Percentiles rank a stretch among this genome's conserved stretches.
These are phyloP conservation scores for Aricia artaxerxes DNA, from an alignment of 2,888 invertebrate species.

Conservation along the genomic window DNA sequence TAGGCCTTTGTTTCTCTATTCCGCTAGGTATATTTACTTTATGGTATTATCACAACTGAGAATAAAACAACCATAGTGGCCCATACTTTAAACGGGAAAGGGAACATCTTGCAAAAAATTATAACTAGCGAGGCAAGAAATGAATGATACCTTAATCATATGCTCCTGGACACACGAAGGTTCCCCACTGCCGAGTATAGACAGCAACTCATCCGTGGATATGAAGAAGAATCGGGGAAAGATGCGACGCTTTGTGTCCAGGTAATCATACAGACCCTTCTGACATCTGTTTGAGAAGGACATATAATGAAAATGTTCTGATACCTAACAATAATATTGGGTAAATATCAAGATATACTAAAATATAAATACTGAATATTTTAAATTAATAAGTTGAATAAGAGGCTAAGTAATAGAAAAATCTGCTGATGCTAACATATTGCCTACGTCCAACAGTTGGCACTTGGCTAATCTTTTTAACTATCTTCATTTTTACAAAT, in stretches of 20 bases:
- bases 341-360: neutral
- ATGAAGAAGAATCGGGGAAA: constrained; percentile 97
- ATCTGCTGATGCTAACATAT: too few relatives aligned
- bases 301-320: neutral
- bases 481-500: too few relatives aligned
- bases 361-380: too few relatives aligned
- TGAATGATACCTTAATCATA: constrained; percentile 87
- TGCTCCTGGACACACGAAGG: constrained; percentile 93
- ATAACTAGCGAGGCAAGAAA: neutral
- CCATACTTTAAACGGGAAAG: neutral
- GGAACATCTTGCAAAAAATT: neutral
- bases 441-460: too few relatives aligned
- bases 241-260: constrained; percentile 91
- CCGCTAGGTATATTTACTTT: too few relatives aligned
- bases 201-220: constrained; percentile 94
- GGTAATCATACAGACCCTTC: constrained; percentile 93
- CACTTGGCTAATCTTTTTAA: too few relatives aligned
- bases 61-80: too few relatives aligned
- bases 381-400: too few relatives aligned
- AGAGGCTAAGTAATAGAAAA: too few relatives aligned
- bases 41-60: too few relatives aligned
- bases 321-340: neutral
- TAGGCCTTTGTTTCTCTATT: too few relatives aligned
- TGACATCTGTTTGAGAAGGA: constrained; percentile 81
- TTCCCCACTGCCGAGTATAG: constrained; percentile 92